These are phyloP conservation scores for Microcaecilia unicolor DNA, from an alignment of 2,797 vertebrate genomes.

Conservation along the genomic window DNA sequence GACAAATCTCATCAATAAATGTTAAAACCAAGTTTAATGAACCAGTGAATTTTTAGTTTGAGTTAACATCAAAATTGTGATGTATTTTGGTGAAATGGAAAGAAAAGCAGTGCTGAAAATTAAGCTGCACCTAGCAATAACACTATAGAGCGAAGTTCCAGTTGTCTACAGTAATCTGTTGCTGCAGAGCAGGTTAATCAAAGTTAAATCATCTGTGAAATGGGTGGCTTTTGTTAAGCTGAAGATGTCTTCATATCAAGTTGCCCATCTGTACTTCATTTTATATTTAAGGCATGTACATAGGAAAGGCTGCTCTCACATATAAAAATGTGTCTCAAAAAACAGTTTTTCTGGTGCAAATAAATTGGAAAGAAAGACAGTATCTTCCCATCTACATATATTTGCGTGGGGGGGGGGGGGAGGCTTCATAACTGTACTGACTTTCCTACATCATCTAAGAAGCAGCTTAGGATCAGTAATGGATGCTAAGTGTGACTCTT, in stretches of 20 bases:
- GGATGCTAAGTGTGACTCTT: too few species aligned
- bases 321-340: too few species aligned
- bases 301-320: too few species aligned
- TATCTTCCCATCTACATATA: too few species aligned
- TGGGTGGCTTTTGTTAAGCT: conserved; percentile 61
- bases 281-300: conserved; percentile 24
- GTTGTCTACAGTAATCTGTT: conserved; percentile 55
- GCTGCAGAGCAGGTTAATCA: conserved; percentile 56
- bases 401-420: too few species aligned
- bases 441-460: too few species aligned
- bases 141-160: conserved; percentile 46
- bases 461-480: too few species aligned
- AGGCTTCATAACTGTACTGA: too few species aligned
- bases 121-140: conserved; percentile 50
- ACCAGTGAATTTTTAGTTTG: conserved; percentile 49
- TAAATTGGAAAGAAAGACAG: too few species aligned
- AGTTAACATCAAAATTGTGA: conserved; percentile 60
- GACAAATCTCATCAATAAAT: conserved; percentile 48
- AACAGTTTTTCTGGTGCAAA: too few species aligned
- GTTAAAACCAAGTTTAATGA: conserved; percentile 54
- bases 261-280: conserved; percentile 35
- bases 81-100: conserved; percentile 56
- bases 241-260: conserved; percentile 40
- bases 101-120: conserved; percentile 48
- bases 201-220: conserved; percentile 70